phyloP scores from a whole-genome alignment of 2,888 invertebrate genomes.

The Mythimna albipuncta region DNA sequence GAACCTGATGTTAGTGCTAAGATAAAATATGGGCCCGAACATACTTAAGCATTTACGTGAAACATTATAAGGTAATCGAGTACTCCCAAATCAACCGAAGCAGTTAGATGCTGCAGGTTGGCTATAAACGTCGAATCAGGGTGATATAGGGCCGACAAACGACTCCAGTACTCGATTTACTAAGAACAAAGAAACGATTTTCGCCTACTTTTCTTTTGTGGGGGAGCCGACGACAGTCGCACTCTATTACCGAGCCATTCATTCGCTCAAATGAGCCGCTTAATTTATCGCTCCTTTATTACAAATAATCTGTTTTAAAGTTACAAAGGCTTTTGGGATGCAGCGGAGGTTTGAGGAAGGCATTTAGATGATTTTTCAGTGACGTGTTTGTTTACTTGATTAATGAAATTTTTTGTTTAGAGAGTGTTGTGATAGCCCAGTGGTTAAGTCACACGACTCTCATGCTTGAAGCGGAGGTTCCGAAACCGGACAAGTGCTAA shows the following conservation, averaged over 20 bases:
- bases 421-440: too few species aligned
- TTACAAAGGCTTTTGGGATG: conserved; percentile 60
- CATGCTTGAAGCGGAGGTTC: too few species aligned
- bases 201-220: conserved; percentile 87
- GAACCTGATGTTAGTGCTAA: not conserved
- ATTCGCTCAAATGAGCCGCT: conserved; percentile 87
- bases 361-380: conserved; percentile 20
- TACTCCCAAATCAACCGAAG: conserved; percentile 78
- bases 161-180: conserved; percentile 86
- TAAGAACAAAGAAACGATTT: conserved; percentile 87
- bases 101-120: conserved; percentile 77
- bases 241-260: conserved; percentile 87
- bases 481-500: too few species aligned
- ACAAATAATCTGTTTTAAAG: conserved; percentile 80
- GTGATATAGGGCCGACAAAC: conserved; percentile 89
- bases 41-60: conserved; percentile 50
- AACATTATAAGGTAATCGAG: conserved; percentile 69
- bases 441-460: too few species aligned
- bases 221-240: conserved; percentile 82
- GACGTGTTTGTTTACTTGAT: not conserved
- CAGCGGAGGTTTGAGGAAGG: conserved; percentile 40
- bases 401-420: not conserved
- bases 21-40: conserved; percentile 57
- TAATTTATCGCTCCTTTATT: conserved; percentile 85
- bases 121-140: conserved; percentile 89